These are phyloP conservation scores for Tyto alba DNA, from an alignment of 2,113 vertebrate species.

Conservation along the genomic window DNA sequence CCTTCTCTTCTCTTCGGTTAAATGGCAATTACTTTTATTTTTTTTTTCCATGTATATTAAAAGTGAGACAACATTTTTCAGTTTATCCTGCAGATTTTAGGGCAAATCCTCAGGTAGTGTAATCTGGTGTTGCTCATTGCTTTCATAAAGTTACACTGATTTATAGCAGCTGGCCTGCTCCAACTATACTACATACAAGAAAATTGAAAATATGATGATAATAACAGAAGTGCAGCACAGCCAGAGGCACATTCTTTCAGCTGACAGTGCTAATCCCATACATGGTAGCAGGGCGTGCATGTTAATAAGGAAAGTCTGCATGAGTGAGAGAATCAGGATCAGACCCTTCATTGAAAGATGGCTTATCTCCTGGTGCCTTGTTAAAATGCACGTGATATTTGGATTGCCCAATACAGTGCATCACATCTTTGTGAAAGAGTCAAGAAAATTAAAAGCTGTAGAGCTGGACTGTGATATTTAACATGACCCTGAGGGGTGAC, in stretches of 20 bases:
- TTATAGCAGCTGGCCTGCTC: slow-evolving; percentile 6
- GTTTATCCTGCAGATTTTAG: not conserved
- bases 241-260: slow-evolving; percentile 31
- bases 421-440: not conserved
- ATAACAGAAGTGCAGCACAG: not conserved
- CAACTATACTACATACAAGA: not conserved
- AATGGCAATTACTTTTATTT: not conserved
- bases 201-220: not conserved
- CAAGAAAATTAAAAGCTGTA: not conserved
- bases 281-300: not conserved
- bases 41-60: not conserved
- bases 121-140: not conserved
- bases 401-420: not conserved
- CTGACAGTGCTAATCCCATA: not conserved
- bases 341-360: not conserved
- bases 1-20: not conserved
- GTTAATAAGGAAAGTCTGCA: not conserved
- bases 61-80: not conserved
- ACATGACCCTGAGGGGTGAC: not conserved
- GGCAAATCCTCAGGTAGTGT: not conserved
- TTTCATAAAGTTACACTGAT: not conserved
- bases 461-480: slow-evolving; percentile 4
- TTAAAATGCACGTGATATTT: not conserved
- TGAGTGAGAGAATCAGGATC: not conserved
- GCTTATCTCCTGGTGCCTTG: not conserved